Percentiles rank a stretch among this genome's conserved stretches.
Conservation (phyloP, 2,113 vertebrate species). For the Craseonycteris thonglongyai region DNA sequence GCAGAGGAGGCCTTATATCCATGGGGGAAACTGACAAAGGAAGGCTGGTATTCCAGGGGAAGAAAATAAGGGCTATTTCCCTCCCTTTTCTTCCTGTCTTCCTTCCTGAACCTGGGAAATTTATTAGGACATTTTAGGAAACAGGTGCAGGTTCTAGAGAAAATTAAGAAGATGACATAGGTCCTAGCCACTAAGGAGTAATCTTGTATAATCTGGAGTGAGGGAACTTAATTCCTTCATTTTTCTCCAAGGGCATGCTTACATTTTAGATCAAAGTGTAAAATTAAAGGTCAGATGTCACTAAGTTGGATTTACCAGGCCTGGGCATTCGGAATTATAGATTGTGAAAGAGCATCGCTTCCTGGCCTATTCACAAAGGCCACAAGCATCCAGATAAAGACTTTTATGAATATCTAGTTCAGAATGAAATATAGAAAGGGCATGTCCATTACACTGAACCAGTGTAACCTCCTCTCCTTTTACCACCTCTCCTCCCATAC, state of each 20-base stretch:
- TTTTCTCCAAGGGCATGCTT: not conserved
- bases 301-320: not conserved
- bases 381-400: not conserved
- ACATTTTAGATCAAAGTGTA: not conserved
- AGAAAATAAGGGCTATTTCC: not conserved
- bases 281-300: not conserved
- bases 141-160: not conserved
- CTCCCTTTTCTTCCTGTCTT: not conserved
- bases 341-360: not conserved
- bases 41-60: not conserved
- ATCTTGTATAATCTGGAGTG: not conserved
- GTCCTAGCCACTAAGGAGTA: not conserved
- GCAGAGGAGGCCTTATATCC: not conserved
- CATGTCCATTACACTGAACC: not conserved
- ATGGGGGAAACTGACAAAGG: not conserved
- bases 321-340: not conserved
- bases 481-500: not conserved
- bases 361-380: not conserved
- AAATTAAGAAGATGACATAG: constrained; percentile 1
- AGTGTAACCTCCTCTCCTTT: no score
- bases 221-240: not conserved
- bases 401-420: not conserved
- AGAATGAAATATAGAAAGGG: not conserved
- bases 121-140: not conserved
- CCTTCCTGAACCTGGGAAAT: not conserved